Conservation (phyloP, 2,113 vertebrate species). For the Onychostruthus taczanowskii region DNA sequence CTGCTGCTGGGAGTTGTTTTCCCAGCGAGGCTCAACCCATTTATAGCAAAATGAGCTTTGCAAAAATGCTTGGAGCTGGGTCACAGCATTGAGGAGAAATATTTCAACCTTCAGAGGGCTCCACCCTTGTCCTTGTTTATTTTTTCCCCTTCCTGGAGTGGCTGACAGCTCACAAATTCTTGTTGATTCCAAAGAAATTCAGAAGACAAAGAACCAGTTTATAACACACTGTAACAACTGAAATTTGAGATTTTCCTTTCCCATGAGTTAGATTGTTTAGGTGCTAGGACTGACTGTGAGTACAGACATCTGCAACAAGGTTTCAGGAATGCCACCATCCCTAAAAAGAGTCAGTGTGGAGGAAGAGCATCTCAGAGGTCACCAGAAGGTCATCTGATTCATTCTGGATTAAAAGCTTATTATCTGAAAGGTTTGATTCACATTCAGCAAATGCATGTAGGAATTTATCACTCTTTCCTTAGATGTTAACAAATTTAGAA, state of each 20-base stretch:
- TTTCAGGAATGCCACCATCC: neutral
- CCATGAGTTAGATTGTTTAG: neutral
- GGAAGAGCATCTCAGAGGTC: neutral
- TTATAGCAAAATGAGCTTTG: conserved; percentile 24
- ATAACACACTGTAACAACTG: neutral
- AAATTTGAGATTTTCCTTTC: neutral
- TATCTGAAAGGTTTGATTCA: neutral
- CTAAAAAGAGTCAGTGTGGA: neutral
- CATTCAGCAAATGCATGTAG: neutral
- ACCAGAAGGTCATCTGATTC: neutral
- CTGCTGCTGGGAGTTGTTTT: neutral
- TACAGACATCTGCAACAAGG: neutral
- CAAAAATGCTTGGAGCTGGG: neutral
- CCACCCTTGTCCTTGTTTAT: conserved; percentile 50
- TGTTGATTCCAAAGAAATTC: conserved; percentile 9
- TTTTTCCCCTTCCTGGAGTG: conserved; percentile 24
- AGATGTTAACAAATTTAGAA: neutral
- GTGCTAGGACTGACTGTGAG: neutral
- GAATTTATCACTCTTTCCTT: neutral
- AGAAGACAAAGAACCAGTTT: neutral
- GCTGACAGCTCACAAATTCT: conserved; percentile 37
- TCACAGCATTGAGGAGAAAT: conserved; percentile 18
- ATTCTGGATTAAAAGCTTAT: neutral
- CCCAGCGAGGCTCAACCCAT: conserved; percentile 4
- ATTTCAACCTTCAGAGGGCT: conserved; percentile 15